Evolutionary conservation across 2,113 vertebrate species (phyloP).

Genomic region (Lanius ludovicianus): DNA sequence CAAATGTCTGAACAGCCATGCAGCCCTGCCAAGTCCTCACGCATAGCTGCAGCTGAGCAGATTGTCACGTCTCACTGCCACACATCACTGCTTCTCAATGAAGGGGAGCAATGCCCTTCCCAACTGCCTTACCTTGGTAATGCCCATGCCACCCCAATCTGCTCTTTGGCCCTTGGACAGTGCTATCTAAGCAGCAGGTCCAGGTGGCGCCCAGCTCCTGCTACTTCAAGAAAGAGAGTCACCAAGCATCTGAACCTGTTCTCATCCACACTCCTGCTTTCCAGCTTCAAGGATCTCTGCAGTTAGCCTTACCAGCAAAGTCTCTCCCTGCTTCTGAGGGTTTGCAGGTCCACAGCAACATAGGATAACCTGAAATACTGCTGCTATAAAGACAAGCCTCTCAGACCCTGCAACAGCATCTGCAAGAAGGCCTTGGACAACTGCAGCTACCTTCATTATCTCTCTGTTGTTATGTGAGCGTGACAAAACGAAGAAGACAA

Average conservation of each 20-base stretch:
- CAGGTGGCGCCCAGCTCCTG: neutral
- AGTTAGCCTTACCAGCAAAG: neutral
- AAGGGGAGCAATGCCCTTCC: neutral
- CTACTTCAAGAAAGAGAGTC: neutral
- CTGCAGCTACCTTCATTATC: neutral
- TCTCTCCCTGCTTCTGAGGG: neutral
- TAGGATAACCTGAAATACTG: neutral
- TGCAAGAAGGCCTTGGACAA: neutral
- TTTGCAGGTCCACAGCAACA: neutral
- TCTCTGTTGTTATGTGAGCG: neutral
- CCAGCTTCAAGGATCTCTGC: neutral
- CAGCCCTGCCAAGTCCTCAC: neutral
- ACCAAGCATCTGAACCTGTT: neutral
- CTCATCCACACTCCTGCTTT: neutral
- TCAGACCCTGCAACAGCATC: neutral
- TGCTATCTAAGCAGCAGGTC: neutral
- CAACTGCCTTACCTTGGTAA: neutral
- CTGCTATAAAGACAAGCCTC: neutral
- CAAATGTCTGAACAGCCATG: neutral
- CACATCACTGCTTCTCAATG: neutral
- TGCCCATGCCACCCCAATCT: neutral
- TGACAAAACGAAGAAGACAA: neutral
- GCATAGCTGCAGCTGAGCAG: rapidly evolving
- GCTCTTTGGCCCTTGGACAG: neutral
- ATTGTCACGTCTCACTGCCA: neutral